Base-by-base conservation (phyloP, 2,888 invertebrate species). In the Campoletis raptor region DNA sequence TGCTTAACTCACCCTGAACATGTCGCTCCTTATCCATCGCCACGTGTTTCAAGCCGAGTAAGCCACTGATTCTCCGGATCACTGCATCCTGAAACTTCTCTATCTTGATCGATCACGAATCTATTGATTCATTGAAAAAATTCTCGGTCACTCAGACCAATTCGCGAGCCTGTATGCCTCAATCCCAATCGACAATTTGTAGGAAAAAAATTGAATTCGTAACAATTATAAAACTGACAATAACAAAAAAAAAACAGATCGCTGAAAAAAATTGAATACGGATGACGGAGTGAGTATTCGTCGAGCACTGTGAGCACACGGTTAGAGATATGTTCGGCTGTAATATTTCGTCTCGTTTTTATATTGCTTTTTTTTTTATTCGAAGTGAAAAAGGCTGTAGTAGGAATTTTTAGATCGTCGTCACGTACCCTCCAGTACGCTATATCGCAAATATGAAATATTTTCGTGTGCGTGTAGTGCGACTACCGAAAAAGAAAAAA, bases 1-100 rank as follows among this genome's bases (percentile, higher is more conserved):
- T 48, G 5, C 45, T 37, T 6, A 48, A 82, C 92, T 90, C 87
- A 93, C 93, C 93, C 91, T 91, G 91, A 81, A 89, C 90, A 90
- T 92, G 90, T 83, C 90, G 92, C 89, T 93, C 92, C 92, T 92
- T 93, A 89, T 93, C 93, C 93, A 93, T 93, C 90, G 92, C 91
- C 91, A 88, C 86, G 77, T 86, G 86, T 87, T 88, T 90, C 88
- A 88, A 81, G 86, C 78, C 87, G 79, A 85, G 83, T 81, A 83
- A 82, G 84, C 87, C 84, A 84, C 89, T 81, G 85, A 90, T 86
- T 86, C 89, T 87, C 86, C 85, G 88, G 89, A 90, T 92, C 92
- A 92, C 91, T 92, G 91, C 92, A 92, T 92, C 90, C 87, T 89
- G 90, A 91, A 90, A 91, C 91, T 91, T 90, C 90, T 89, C 90